A percentile compares a stretch with the other conserved stretches of the same genome.
Conservation (phyloP, 1,140 invertebrate species). For the Triops cancriformis region DNA sequence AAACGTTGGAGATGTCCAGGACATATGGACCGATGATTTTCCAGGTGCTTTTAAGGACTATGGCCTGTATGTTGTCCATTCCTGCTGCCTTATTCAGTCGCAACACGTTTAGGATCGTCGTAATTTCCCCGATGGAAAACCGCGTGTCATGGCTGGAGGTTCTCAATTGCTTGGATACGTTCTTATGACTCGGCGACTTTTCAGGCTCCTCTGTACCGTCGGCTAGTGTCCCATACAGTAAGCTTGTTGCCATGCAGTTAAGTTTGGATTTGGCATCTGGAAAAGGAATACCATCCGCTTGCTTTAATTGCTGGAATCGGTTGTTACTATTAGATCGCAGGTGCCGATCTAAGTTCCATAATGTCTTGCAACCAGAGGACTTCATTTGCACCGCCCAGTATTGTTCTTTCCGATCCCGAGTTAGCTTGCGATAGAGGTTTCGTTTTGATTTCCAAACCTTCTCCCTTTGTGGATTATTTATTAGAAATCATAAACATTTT, state of each 20-base stretch:
- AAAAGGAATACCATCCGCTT: slow-evolving; percentile 15
- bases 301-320: background rate
- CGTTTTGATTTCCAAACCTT: no score
- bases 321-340: background rate
- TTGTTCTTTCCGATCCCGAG: background rate
- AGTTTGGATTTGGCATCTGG: slow-evolving; percentile 10
- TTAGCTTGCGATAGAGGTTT: no score
- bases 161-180: background rate
- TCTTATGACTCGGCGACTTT: background rate
- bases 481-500: no score
- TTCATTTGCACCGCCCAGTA: background rate
- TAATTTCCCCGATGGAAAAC: background rate
- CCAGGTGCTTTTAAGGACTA: no score
- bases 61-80: no score
- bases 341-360: background rate
- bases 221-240: background rate
- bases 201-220: background rate
- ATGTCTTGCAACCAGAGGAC: background rate
- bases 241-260: background rate
- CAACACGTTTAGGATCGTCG: background rate
- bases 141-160: no score
- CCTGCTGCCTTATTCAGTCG: background rate
- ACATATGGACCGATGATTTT: background rate
- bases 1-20: background rate
- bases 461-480: no score